Percentiles rank a stretch among this genome's conserved stretches.
Evolutionary conservation across 2,113 vertebrate species (phyloP).

Genomic region (Dromaius novaehollandiae): DNA sequence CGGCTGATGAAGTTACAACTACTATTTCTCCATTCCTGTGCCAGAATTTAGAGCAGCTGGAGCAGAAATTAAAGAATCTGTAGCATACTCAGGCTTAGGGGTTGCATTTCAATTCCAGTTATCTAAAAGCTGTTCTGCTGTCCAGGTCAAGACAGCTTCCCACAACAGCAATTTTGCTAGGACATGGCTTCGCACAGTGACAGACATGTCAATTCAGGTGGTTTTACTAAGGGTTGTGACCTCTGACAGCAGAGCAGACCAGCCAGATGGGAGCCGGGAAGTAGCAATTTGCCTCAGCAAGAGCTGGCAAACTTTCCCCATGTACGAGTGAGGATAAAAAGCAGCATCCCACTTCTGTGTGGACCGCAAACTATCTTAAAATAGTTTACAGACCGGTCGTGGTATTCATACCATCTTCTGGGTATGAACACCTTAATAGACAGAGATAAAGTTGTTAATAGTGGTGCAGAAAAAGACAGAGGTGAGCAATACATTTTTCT

Average conservation of each 20-base stretch:
- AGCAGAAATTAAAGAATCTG: neutral
- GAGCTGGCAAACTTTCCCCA: neutral
- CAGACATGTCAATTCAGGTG: neutral
- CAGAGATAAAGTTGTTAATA: neutral
- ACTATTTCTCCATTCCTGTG: neutral
- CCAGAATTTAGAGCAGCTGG: neutral
- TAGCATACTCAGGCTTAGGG: neutral
- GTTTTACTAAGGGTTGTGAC: neutral
- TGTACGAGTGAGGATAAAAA: fast-evolving
- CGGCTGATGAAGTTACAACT: neutral
- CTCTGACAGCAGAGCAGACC: neutral
- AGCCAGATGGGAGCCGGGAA: neutral
- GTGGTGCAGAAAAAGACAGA: neutral
- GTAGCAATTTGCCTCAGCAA: neutral
- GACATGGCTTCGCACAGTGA: neutral
- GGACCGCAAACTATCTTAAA: neutral
- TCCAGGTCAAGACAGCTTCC: neutral
- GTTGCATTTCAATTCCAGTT: neutral
- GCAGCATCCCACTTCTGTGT: neutral
- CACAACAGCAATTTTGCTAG: neutral
- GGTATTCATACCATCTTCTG: neutral
- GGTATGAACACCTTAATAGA: neutral
- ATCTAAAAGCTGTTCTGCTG: neutral
- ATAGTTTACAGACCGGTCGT: neutral
- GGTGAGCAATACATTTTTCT: neutral